Percentiles rank a stretch among this genome's conserved stretches.
Conservation (phyloP, 2,888 invertebrate species). For the Dryobota labecula region DNA sequence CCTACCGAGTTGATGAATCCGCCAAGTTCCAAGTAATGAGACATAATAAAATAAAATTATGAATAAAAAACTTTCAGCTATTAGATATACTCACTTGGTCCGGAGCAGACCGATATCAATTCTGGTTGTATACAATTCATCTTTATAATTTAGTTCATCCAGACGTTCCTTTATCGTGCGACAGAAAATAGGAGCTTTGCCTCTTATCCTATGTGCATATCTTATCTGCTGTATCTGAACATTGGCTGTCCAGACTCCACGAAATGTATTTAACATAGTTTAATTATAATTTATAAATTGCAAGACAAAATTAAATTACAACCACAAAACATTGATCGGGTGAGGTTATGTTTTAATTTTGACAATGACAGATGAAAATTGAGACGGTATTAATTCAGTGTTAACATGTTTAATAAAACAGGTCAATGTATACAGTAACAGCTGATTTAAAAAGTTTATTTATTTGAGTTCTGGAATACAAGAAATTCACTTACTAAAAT, state of each 20-base stretch:
- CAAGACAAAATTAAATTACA: slow-evolving; percentile 2
- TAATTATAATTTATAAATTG: slow-evolving; percentile 42
- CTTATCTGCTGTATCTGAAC: slow-evolving; percentile 83
- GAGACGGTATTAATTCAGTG: slow-evolving; percentile 4
- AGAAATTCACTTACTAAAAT: too few species aligned
- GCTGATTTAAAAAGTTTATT: slow-evolving; percentile 3
- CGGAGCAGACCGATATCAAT: slow-evolving; percentile 85
- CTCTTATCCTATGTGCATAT: slow-evolving; percentile 91
- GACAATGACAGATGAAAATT: not conserved
- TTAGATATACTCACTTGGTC: slow-evolving; percentile 75
- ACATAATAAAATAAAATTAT: not conserved
- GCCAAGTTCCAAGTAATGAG: not conserved
- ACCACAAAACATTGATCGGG: slow-evolving; percentile 8
- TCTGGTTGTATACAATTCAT: slow-evolving; percentile 82
- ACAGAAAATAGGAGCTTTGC: slow-evolving; percentile 93
- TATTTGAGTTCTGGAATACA: too few species aligned
- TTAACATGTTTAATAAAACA: not conserved
- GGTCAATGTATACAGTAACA: slow-evolving; percentile 7
- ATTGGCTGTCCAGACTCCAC: slow-evolving; percentile 69
- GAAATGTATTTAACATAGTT: slow-evolving; percentile 78
- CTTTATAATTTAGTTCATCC: slow-evolving; percentile 90
- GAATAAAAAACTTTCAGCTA: not conserved
- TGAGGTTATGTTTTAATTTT: slow-evolving; percentile 19
- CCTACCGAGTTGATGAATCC: not conserved
- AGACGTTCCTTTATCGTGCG: slow-evolving; percentile 92